phyloP scores from a whole-genome alignment of 2,113 vertebrate genomes.

The Hyla sarda region DNA sequence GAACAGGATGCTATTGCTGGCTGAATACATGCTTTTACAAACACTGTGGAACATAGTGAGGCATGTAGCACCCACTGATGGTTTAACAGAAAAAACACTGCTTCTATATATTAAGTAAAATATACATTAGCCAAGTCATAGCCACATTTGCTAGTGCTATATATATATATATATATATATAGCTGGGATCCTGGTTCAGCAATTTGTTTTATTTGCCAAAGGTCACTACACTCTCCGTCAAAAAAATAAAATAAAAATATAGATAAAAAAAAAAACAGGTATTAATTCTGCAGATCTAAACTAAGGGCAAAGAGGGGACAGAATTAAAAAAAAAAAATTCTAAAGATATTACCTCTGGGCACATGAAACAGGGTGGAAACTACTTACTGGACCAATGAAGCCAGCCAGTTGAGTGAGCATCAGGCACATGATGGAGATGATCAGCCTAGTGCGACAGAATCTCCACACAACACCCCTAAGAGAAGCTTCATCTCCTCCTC shows the following conservation, averaged over 20 bases:
- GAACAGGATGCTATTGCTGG: not conserved
- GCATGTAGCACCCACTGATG: not conserved
- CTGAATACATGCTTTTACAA: not conserved
- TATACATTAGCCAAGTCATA: no score
- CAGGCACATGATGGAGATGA: conserved; percentile 90
- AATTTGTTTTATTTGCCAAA: not conserved
- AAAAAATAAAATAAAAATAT: not conserved
- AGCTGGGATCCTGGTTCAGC: not conserved
- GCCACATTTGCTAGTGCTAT: not conserved
- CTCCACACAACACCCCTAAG: conserved; percentile 83
- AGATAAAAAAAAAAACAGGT: not conserved
- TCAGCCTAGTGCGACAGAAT: conserved; percentile 88
- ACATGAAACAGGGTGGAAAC: conserved; percentile 77
- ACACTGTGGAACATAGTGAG: not conserved
- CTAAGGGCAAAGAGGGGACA: not conserved
- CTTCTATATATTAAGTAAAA: not conserved
- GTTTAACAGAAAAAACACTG: not conserved
- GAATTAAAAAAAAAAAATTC: not conserved
- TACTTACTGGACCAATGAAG: conserved; percentile 96
- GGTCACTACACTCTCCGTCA: not conserved
- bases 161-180: not conserved
- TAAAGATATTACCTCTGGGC: conserved; percentile 62
- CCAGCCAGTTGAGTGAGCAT: conserved; percentile 91
- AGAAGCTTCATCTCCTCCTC: conserved; percentile 80
- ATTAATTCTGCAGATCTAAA: not conserved